Percentiles rank a stretch among this genome's conserved stretches.
phyloP scores from a whole-genome alignment of 2,888 invertebrate genomes.

The Zonitis immaculata region DNA sequence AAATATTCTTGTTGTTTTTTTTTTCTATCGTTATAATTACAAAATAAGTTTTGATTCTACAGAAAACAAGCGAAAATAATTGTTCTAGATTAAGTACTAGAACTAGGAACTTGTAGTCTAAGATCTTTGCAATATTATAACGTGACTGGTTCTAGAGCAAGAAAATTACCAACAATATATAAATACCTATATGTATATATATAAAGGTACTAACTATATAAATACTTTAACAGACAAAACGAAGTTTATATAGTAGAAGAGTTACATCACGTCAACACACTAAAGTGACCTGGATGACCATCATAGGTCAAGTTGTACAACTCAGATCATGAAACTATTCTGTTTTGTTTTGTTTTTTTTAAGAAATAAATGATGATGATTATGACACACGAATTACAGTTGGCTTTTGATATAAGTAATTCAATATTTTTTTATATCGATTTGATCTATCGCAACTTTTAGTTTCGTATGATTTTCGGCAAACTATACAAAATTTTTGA shows the following conservation, averaged over 20 bases:
- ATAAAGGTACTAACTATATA: not conserved
- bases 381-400: too few species aligned
- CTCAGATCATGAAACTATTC: constrained; percentile 6
- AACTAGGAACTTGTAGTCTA: constrained; percentile 9
- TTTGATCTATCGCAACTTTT: too few species aligned
- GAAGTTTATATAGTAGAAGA: constrained; percentile 10
- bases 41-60: not conserved
- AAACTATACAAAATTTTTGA: too few species aligned
- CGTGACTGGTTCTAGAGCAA: constrained; percentile 18
- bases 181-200: too few species aligned
- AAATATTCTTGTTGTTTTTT: not conserved
- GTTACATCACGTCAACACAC: constrained; percentile 28
- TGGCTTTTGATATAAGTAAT: too few species aligned
- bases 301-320: constrained; percentile 27
- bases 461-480: too few species aligned
- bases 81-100: constrained; percentile 2
- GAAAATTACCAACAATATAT: not conserved
- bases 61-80: not conserved
- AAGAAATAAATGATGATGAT: not conserved
- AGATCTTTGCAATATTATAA: constrained; percentile 9
- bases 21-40: not conserved
- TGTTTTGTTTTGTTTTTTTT: too few species aligned
- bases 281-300: constrained; percentile 29
- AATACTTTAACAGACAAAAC: not conserved
- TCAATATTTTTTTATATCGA: too few species aligned